These are phyloP conservation scores for Scaptomyza flava DNA, from an alignment of 2,888 invertebrate genomes.

Conservation along the genomic window DNA sequence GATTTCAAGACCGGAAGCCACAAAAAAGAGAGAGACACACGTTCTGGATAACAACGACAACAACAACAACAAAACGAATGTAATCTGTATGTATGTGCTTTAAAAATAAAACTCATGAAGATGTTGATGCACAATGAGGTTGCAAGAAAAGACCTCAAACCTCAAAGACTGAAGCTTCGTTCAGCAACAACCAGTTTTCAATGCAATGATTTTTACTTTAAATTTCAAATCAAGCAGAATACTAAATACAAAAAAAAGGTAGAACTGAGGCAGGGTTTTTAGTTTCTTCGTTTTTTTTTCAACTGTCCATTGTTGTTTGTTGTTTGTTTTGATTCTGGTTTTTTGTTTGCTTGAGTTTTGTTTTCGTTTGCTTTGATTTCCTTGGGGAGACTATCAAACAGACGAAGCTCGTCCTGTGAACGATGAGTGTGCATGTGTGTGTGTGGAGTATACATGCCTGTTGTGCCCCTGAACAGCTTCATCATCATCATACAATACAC, in stretches of 20 bases:
- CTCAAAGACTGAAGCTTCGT: conserved; percentile 6
- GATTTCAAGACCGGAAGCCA: conserved; percentile 72
- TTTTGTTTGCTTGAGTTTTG: conserved; percentile 55
- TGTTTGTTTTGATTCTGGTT: conserved; percentile 71
- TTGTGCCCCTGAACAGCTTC: conserved; percentile 49
- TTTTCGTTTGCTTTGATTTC: conserved; percentile 60
- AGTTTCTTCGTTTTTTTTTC: conserved; percentile 19
- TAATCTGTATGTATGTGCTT: conserved; percentile 19
- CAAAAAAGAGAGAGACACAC: conserved; percentile 48
- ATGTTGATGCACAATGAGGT: conserved; percentile 41
- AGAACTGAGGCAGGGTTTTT: conserved; percentile 20
- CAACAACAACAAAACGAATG: conserved; percentile 16
- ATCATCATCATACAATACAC: conserved; percentile 35
- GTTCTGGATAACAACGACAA: conserved; percentile 51
- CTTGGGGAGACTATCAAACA: conserved; percentile 59
- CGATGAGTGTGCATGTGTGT: conserved; percentile 8
- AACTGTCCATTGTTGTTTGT: conserved; percentile 38
- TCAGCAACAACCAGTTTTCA: conserved; percentile 52
- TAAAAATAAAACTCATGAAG: conserved; percentile 39
- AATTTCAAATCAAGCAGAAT: conserved; percentile 52
- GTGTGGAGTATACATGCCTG: conserved; percentile 1
- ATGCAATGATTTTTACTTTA: conserved; percentile 39
- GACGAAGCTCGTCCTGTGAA: conserved; percentile 37
- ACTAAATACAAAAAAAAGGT: conserved; percentile 12
- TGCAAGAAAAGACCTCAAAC: conserved; percentile 19